Conservation (phyloP, 2,888 invertebrate genomes). For the Brassicogethes aeneus region DNA sequence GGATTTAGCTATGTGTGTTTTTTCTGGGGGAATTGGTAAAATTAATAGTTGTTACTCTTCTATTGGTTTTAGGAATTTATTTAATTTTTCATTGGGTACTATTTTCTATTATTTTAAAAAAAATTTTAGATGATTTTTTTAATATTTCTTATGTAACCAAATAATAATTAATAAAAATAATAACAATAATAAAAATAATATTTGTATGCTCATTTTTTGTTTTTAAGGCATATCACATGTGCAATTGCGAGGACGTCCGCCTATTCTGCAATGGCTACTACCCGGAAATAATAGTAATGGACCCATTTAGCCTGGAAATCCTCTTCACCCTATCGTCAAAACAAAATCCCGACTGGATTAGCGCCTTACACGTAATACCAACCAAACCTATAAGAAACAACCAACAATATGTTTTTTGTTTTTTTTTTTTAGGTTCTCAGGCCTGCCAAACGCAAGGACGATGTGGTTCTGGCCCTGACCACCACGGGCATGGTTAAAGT, state of each 20-base stretch:
- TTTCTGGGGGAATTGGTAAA: too few species aligned
- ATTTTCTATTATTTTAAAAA: too few species aligned
- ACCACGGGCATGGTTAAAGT: constrained; percentile 96
- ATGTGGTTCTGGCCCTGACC: constrained; percentile 89
- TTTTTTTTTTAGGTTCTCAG: constrained; percentile 47
- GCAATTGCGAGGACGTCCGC: constrained; percentile 71
- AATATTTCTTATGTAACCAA: too few species aligned
- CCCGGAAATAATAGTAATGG: constrained; percentile 94
- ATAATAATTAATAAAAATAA: too few species aligned
- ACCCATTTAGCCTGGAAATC: constrained; percentile 90
- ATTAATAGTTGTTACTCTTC: too few species aligned
- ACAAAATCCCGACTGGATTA: constrained; percentile 98
- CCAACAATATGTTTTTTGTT: constrained; percentile 4
- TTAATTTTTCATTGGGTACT: too few species aligned
- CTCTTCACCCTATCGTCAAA: constrained; percentile 87
- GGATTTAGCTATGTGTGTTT: too few species aligned
- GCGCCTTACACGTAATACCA: constrained; percentile 75
- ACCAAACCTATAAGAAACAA: neutral
- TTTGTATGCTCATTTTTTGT: too few species aligned
- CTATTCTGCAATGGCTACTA: constrained; percentile 98
- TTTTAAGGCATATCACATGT: constrained; percentile 70
- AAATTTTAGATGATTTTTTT: too few species aligned
- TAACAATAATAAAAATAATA: too few species aligned
- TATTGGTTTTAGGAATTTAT: too few species aligned
- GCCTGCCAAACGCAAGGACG: constrained; percentile 77